Conservation (phyloP, 2,888 invertebrate genomes). For the Polietes domitor region DNA sequence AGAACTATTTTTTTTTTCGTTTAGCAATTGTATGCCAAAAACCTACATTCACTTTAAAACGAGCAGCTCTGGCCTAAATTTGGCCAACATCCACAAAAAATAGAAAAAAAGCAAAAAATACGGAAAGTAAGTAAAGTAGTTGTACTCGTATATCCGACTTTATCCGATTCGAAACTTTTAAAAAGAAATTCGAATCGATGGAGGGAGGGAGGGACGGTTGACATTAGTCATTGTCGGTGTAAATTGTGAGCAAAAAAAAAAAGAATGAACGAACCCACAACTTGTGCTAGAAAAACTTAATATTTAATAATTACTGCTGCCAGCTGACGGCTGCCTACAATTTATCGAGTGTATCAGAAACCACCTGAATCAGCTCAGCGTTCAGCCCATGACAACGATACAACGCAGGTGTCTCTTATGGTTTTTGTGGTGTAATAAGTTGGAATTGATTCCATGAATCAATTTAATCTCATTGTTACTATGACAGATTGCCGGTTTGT, state of each 20-base stretch:
- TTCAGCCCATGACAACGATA: no score
- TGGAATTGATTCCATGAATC: conserved; percentile 10
- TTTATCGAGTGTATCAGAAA: background rate
- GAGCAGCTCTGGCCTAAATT: conserved; percentile 50
- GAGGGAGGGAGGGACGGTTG: background rate
- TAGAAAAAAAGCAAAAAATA: background rate
- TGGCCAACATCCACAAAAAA: background rate
- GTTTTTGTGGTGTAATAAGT: background rate
- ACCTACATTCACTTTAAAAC: conserved; percentile 60
- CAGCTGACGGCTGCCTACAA: background rate
- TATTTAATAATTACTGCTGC: conserved; percentile 7
- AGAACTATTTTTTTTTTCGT: no score
- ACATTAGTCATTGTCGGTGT: background rate
- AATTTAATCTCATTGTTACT: background rate
- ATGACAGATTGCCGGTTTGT: no score
- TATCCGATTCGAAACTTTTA: background rate
- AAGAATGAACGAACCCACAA: conserved; percentile 51
- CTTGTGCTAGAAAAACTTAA: conserved; percentile 58
- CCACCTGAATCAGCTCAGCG: background rate
- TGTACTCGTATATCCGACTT: background rate
- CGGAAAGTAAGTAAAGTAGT: background rate
- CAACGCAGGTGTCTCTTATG: background rate
- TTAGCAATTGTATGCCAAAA: conserved; percentile 49
- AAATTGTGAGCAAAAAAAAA: conserved; percentile 3
- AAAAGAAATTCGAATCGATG: conserved; percentile 7